Conservation (phyloP, 2,113 vertebrate species). For the Sebastes schlegelii region DNA sequence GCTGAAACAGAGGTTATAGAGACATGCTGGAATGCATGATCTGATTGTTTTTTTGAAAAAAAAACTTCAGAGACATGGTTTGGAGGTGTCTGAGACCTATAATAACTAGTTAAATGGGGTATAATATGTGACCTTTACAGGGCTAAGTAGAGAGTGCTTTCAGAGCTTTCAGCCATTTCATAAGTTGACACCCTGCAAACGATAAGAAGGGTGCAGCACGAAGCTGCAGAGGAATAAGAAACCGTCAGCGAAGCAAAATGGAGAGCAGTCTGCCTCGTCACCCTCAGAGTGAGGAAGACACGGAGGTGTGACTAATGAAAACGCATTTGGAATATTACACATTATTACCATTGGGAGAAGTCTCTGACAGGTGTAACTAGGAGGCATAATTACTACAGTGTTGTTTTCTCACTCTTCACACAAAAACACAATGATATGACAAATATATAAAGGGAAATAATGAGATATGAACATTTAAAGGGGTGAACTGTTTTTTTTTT, state of each 20-base stretch:
- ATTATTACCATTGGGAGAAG: slow-evolving; percentile 40
- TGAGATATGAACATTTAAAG: not conserved
- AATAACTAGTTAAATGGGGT: too few species aligned
- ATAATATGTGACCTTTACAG: too few species aligned
- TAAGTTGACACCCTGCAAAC: slow-evolving; percentile 59
- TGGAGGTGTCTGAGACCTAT: too few species aligned
- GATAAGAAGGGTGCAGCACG: slow-evolving; percentile 24
- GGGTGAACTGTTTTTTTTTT: not conserved
- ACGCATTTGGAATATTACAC: slow-evolving; percentile 39
- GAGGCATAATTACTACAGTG: slow-evolving; percentile 20
- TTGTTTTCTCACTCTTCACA: slow-evolving; percentile 8
- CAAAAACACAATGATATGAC: not conserved
- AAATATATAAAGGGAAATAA: not conserved
- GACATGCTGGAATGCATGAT: too few species aligned
- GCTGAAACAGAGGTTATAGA: too few species aligned
- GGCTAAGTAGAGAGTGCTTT: slow-evolving; percentile 36
- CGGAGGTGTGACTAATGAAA: slow-evolving; percentile 46
- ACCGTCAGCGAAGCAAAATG: slow-evolving; percentile 37
- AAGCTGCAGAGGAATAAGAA: slow-evolving; percentile 28
- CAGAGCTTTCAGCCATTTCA: slow-evolving; percentile 60
- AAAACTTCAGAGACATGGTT: too few species aligned
- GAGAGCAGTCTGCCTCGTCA: slow-evolving; percentile 42
- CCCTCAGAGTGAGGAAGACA: slow-evolving; percentile 20
- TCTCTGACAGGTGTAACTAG: slow-evolving; percentile 37
- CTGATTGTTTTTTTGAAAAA: too few species aligned